Conservation (phyloP, 2,888 invertebrate species). For the Brachyptera risi region DNA sequence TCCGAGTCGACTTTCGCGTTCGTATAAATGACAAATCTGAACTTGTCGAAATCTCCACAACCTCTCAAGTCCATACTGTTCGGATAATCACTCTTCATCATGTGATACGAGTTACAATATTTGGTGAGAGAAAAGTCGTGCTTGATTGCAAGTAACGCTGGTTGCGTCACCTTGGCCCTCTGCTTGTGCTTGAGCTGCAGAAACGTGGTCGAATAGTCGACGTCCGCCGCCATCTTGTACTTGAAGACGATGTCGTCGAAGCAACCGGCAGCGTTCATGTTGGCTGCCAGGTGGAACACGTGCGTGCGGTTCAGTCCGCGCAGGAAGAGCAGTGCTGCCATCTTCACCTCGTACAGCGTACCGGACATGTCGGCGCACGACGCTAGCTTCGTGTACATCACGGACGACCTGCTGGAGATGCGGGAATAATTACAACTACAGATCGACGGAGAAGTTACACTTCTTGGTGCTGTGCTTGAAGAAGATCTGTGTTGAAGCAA, state of each 20-base stretch:
- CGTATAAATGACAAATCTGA: neutral
- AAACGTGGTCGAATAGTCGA: neutral
- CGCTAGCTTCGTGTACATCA: neutral
- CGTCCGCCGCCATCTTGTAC: neutral
- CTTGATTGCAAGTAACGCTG: neutral
- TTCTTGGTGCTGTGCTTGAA: too few species aligned
- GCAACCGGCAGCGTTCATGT: neutral
- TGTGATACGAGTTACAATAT: neutral
- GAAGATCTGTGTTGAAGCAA: too few species aligned
- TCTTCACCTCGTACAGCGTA: neutral
- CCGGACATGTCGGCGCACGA: neutral
- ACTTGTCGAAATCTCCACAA: neutral
- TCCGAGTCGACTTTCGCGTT: neutral
- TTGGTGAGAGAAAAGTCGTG: neutral
- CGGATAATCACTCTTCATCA: neutral
- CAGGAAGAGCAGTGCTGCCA: neutral
- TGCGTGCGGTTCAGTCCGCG: neutral
- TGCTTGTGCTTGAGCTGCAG: neutral
- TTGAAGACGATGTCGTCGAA: constrained; percentile 8
- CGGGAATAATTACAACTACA: too few species aligned
- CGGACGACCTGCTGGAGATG: too few species aligned
- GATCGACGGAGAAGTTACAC: too few species aligned
- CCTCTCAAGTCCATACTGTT: neutral
- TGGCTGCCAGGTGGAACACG: neutral
- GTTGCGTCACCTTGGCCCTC: neutral